These are phyloP conservation scores for Gastracanthus pulcherrimus DNA, from an alignment of 2,888 invertebrate species.

Conservation along the genomic window DNA sequence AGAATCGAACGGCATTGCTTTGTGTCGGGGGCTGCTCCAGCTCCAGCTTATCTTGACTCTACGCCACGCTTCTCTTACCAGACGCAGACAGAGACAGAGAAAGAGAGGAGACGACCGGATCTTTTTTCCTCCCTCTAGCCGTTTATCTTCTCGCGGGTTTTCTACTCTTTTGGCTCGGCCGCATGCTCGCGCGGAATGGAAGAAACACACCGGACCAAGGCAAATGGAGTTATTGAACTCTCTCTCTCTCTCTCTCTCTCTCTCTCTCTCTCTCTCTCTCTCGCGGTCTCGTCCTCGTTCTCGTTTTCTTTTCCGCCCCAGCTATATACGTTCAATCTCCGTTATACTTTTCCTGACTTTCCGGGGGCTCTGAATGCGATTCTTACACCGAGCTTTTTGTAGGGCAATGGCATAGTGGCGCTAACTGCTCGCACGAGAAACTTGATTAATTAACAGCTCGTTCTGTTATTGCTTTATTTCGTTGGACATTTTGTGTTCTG, in stretches of 20 bases:
- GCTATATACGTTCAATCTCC: too few relatives aligned
- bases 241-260: neutral
- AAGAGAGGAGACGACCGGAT: conserved; percentile 29
- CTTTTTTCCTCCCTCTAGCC: conserved; percentile 20
- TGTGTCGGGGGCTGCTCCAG: neutral
- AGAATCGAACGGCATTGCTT: conserved; percentile 16
- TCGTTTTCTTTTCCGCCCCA: neutral
- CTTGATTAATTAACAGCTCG: too few relatives aligned
- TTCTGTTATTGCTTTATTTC: too few relatives aligned
- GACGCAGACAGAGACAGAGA: neutral
- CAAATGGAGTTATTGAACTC: conserved; percentile 49
- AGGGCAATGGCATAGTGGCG: too few relatives aligned
- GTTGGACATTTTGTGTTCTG: too few relatives aligned
- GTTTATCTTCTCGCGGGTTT: conserved; percentile 20
- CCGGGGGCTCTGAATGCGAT: too few relatives aligned
- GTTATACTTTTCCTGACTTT: too few relatives aligned
- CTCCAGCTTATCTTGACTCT: conserved; percentile 31
- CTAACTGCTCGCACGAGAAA: too few relatives aligned
- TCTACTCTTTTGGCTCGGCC: neutral
- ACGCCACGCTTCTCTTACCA: neutral
- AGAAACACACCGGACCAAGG: conserved; percentile 39
- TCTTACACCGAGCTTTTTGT: too few relatives aligned
- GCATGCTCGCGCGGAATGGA: neutral
- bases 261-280: neutral
- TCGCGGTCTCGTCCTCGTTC: neutral